Conservation (phyloP, 2,113 vertebrate species). For the Cyanoramphus novaezelandiae region DNA sequence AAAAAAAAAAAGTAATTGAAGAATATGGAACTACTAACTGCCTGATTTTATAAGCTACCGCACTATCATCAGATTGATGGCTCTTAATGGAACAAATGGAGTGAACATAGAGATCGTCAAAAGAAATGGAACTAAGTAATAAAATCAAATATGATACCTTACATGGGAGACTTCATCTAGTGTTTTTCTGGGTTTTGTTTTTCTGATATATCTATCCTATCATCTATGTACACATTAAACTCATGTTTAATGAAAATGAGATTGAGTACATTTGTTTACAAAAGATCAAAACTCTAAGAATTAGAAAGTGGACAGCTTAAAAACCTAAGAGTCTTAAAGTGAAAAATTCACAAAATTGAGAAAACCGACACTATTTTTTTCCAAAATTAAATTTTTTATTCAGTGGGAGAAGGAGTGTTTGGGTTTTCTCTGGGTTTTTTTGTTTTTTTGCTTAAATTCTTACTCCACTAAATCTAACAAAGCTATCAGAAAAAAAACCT, state of each 20-base stretch:
- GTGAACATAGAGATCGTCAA: not conserved
- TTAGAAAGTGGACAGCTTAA: not conserved
- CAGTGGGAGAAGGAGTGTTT: accelerated
- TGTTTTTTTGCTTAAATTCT: not conserved
- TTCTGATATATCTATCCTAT: not conserved
- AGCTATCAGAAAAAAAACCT: not conserved
- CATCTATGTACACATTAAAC: not conserved
- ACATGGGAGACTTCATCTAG: not conserved
- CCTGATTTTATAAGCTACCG: not conserved
- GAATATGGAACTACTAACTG: not conserved
- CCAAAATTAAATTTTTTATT: not conserved
- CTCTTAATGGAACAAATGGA: not conserved
- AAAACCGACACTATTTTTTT: not conserved
- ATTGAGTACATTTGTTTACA: not conserved
- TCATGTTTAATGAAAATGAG: not conserved
- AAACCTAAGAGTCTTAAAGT: not conserved
- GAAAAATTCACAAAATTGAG: not conserved
- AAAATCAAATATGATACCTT: not conserved
- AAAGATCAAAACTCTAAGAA: not conserved
- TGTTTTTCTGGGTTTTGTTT: not conserved
- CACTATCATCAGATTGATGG: not conserved
- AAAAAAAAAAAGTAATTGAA: not conserved
- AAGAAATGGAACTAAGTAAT: not conserved
- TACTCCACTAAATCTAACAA: not conserved
- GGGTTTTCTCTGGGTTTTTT: accelerated